These are phyloP conservation scores for Dermochelys coriacea DNA, from an alignment of 2,797 vertebrate genomes.

Conservation along the genomic window DNA sequence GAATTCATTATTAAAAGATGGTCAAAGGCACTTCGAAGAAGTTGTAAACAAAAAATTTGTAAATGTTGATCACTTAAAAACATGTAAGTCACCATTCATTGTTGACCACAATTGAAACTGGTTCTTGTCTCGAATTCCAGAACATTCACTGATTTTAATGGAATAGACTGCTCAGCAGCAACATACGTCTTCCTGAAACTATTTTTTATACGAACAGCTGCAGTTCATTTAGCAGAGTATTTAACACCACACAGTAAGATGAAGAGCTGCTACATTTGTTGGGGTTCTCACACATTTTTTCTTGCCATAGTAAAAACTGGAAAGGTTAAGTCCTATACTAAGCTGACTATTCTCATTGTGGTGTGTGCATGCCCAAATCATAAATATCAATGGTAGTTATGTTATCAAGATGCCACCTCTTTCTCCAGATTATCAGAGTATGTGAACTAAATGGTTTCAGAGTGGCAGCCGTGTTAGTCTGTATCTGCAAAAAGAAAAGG, in stretches of 20 bases:
- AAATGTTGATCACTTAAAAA: slow-evolving; percentile 77
- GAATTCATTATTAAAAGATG: slow-evolving; percentile 80
- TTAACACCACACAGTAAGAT: slow-evolving; percentile 61
- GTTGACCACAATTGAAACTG: slow-evolving; percentile 62
- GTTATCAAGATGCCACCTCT: not conserved
- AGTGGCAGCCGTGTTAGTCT: too few species aligned
- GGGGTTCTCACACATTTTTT: slow-evolving; percentile 45
- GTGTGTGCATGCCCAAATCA: not conserved
- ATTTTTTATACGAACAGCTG: slow-evolving; percentile 42
- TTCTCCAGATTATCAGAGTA: not conserved
- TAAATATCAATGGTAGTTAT: not conserved
- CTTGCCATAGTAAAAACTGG: slow-evolving; percentile 28
- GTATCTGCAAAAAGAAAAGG: too few species aligned
- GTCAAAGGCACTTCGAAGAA: slow-evolving; percentile 83
- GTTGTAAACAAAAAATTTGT: too few species aligned
- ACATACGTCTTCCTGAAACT: slow-evolving; percentile 64
- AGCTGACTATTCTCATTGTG: not conserved
- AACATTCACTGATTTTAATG: slow-evolving; percentile 74
- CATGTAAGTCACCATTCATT: slow-evolving; percentile 72
- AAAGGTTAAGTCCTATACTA: slow-evolving; percentile 22
- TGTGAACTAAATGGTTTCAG: not conserved
- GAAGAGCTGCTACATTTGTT: slow-evolving; percentile 39
- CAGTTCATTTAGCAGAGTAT: slow-evolving; percentile 41
- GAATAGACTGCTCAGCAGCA: slow-evolving; percentile 81
- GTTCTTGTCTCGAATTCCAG: slow-evolving; percentile 53